phyloP scores from a whole-genome alignment of 2,888 invertebrate species.

The Leptinotarsa rubiginosa region DNA sequence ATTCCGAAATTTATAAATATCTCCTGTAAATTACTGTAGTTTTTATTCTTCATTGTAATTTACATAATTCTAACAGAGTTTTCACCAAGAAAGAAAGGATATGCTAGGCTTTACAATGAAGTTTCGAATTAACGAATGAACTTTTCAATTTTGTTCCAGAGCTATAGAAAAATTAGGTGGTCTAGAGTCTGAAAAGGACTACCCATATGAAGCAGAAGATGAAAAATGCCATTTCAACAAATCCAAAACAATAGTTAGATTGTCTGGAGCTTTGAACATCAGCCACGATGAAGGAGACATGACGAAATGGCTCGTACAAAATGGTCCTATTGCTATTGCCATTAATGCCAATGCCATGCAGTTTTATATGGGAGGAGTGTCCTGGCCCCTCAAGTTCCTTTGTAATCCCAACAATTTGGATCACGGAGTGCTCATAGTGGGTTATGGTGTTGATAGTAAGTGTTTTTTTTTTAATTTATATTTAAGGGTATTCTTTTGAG shows the following conservation, averaged over 20 bases:
- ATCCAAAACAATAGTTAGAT: slow-evolving; percentile 73
- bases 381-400: slow-evolving; percentile 89
- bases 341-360: slow-evolving; percentile 98
- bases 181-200: slow-evolving; percentile 87
- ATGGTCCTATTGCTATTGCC: slow-evolving; percentile 95
- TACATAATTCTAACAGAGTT: no score
- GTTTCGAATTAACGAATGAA: background rate
- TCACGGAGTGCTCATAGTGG: slow-evolving; percentile 96
- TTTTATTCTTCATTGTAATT: no score
- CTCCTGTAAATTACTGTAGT: no score
- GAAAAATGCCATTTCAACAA: slow-evolving; percentile 83
- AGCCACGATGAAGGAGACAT: slow-evolving; percentile 89
- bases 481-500: slow-evolving; percentile 7
- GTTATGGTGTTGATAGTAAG: slow-evolving; percentile 85
- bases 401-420: slow-evolving; percentile 83
- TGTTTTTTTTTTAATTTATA: slow-evolving; percentile 43
- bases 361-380: slow-evolving; percentile 94
- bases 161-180: slow-evolving; percentile 91
- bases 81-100: no score
- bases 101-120: background rate
- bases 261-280: slow-evolving; percentile 86
- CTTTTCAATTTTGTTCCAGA: slow-evolving; percentile 65
- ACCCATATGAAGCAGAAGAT: slow-evolving; percentile 89
- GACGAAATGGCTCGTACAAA: slow-evolving; percentile 88
- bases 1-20: no score